A percentile compares a stretch with the other conserved stretches of the same genome.
These are phyloP conservation scores for Arrhamphus sclerolepis DNA, from an alignment of 2,797 vertebrate species.

Conservation along the genomic window DNA sequence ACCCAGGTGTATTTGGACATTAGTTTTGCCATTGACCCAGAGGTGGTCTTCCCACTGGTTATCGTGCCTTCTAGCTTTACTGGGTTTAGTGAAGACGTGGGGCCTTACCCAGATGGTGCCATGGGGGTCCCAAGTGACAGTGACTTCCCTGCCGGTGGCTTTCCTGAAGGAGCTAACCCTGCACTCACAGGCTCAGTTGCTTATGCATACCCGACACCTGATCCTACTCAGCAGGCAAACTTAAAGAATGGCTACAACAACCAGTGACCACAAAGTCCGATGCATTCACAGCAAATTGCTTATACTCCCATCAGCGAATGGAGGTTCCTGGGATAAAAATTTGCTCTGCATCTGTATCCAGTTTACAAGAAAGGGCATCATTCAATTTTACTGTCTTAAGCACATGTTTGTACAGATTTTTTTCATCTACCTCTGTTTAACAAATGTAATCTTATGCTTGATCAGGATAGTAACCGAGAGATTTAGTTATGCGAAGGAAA, in stretches of 20 bases:
- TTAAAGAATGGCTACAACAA: conserved; percentile 5
- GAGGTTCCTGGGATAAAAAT: too few relatives aligned
- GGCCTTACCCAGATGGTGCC: conserved; percentile 8
- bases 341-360: too few relatives aligned
- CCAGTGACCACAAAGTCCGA: conserved; percentile 12
- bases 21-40: conserved; percentile 54
- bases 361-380: too few relatives aligned
- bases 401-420: too few relatives aligned
- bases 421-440: too few relatives aligned
- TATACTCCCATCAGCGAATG: conserved; percentile 35
- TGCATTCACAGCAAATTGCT: too few relatives aligned
- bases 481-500: too few relatives aligned
- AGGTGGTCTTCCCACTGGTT: conserved; percentile 52
- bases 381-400: too few relatives aligned
- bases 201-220: conserved; percentile 19
- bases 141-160: conserved; percentile 34
- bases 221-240: conserved; percentile 7
- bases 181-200: conserved; percentile 1
- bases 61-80: conserved; percentile 12
- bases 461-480: too few relatives aligned
- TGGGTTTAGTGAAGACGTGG: not conserved
- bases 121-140: conserved; percentile 30
- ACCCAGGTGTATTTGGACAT: conserved; percentile 66
- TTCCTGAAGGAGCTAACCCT: conserved; percentile 11
- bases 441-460: too few relatives aligned